Conservation (phyloP, 2,113 vertebrate genomes). For the Pteruthius melanotis region DNA sequence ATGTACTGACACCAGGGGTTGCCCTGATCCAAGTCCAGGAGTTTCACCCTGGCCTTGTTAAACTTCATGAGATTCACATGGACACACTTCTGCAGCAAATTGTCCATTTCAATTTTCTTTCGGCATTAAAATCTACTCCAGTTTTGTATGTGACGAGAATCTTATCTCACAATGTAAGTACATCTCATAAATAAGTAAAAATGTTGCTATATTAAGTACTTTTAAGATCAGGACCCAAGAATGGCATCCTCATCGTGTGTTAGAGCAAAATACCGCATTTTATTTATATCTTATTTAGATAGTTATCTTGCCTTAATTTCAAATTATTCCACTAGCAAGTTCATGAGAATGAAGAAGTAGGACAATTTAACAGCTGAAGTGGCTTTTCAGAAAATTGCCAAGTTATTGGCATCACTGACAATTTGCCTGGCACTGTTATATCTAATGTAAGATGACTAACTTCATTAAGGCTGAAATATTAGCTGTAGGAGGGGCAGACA, state of each 20-base stretch:
- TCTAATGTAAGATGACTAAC: conserved; percentile 12
- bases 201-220: neutral
- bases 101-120: neutral
- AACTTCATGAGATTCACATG: neutral
- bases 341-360: neutral
- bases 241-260: neutral
- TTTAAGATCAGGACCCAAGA: neutral
- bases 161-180: neutral
- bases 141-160: neutral
- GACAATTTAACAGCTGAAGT: conserved; percentile 2
- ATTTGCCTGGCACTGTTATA: neutral
- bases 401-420: conserved; percentile 7
- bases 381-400: conserved; percentile 14
- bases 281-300: neutral
- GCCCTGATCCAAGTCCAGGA: neutral
- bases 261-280: neutral
- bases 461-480: conserved; percentile 14
- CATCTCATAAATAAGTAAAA: neutral
- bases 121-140: neutral
- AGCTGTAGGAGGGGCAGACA: neutral
- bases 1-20: neutral
- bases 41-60: neutral
- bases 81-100: neutral
- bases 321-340: neutral
- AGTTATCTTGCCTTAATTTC: neutral